Percentiles rank a stretch among this genome's conserved stretches.
Evolutionary conservation across 2,888 invertebrate genomes (phyloP).

Genomic region (Callyntrura guangdongensis): DNA sequence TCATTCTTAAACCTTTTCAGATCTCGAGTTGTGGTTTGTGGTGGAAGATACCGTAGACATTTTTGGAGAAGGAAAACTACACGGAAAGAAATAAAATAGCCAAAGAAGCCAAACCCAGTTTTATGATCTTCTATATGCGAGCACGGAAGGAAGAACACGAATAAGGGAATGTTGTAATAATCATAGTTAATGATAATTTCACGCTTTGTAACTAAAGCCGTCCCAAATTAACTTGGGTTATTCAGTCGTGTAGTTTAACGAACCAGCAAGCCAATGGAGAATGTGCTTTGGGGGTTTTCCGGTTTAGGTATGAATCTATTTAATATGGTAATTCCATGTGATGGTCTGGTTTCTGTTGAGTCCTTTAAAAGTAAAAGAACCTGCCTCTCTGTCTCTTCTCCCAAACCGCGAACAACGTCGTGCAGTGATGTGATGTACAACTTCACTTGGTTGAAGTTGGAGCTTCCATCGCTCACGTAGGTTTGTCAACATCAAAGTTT

Average conservation of each 20-base stretch:
- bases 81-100: background rate
- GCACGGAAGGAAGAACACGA: background rate
- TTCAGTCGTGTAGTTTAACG: slow-evolving; percentile 43
- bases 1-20: background rate
- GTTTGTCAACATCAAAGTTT: slow-evolving; percentile 5
- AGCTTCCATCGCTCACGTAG: background rate
- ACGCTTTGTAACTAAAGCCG: slow-evolving; percentile 44
- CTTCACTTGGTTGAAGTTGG: too few relatives aligned
- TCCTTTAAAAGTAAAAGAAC: background rate
- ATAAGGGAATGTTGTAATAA: slow-evolving; percentile 41
- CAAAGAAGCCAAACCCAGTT: background rate
- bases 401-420: slow-evolving; percentile 2
- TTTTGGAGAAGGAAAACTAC: slow-evolving; percentile 18
- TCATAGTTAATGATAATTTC: slow-evolving; percentile 59
- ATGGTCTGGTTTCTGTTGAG: background rate
- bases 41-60: background rate
- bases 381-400: background rate
- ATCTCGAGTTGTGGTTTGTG: background rate
- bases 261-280: slow-evolving; percentile 32
- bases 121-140: background rate
- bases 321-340: slow-evolving; percentile 18
- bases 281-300: slow-evolving; percentile 36
- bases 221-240: slow-evolving; percentile 45
- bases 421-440: background rate
- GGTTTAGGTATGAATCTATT: slow-evolving; percentile 38